Base-by-base conservation (phyloP, 2,113 vertebrate genomes). In the Meleagris gallopavo region DNA sequence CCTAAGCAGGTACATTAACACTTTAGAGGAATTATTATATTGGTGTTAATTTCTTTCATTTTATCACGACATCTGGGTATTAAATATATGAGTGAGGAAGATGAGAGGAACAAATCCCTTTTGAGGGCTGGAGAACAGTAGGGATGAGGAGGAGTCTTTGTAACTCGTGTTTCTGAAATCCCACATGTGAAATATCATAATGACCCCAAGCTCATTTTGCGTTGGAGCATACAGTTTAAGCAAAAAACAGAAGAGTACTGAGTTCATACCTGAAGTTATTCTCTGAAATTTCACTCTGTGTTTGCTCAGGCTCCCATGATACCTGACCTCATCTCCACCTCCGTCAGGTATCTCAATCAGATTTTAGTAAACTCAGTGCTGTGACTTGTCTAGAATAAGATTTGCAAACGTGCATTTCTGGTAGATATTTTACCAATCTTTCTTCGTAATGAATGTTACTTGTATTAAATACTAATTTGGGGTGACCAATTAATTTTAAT, bases 401-500 rank as follows among this genome's bases (percentile, higher is more conserved):
- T 62, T 91, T 85, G 48, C 41, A 84, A 84, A 67, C 4, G 46
- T 34, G 45, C 2, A 3, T 54, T n/a, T n/a, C n/a, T n/a, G n/a
- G n/a, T n/a, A n/a, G n/a, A n/a, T n/a, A n/a, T n/a, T 91, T 87
- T 20, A 77, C 24, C 36, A 61, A 27, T 24, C 22, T 74, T 61
- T 46, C 66, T 46, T 34, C 32, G 12, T 60, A 6, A 43, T 16
- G 38, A 71, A 34, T 36, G 8, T 62, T 71, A 45, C 0, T 0
- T 71, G 69, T 25, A 50, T 65, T 43, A 77, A 86, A 90, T 92
- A 14, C 70, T 72, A 65, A 90, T 88, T 86, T 88, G 77, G 74
- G 32, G 22, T 81, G 73, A 75, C 52, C 76, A 78, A 77, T 88
- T 74, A 71, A 64, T 88, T 95, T 95, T 96, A 88, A 81, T 64